Conservation (phyloP, 2,797 vertebrate species). For the Otolemur crassicaudatus region DNA sequence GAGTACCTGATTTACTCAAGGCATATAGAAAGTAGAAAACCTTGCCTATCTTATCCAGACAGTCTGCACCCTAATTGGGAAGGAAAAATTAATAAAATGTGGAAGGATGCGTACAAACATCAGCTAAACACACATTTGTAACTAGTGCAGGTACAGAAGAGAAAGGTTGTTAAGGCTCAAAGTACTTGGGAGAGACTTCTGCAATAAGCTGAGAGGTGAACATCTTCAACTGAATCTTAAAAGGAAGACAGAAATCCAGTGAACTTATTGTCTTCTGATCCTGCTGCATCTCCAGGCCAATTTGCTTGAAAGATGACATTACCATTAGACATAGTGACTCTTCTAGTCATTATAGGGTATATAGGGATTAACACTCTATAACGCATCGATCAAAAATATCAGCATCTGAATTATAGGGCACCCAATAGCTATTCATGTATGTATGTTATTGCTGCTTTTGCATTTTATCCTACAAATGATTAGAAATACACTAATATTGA, state of each 20-base stretch:
- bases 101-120: background rate
- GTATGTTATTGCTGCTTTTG: background rate
- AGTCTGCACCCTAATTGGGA: background rate
- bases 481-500: slow-evolving; percentile 73
- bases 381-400: slow-evolving; percentile 1
- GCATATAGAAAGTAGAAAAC: background rate
- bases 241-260: background rate
- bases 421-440: background rate
- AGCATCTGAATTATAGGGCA: background rate
- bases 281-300: background rate
- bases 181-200: background rate
- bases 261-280: background rate
- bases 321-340: no score
- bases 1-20: background rate
- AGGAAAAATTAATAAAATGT: background rate
- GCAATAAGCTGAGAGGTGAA: background rate
- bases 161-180: background rate
- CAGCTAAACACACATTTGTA: background rate
- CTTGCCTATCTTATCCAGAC: background rate
- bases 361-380: background rate
- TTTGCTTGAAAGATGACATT: no score
- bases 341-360: background rate
- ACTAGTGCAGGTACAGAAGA: background rate
- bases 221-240: background rate
- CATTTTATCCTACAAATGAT: slow-evolving; percentile 36